Evolutionary conservation across 2,797 vertebrate genomes (phyloP), one percentile per base, ranked within the genome.

Genomic region (Gymnocypris eckloni): DNA sequence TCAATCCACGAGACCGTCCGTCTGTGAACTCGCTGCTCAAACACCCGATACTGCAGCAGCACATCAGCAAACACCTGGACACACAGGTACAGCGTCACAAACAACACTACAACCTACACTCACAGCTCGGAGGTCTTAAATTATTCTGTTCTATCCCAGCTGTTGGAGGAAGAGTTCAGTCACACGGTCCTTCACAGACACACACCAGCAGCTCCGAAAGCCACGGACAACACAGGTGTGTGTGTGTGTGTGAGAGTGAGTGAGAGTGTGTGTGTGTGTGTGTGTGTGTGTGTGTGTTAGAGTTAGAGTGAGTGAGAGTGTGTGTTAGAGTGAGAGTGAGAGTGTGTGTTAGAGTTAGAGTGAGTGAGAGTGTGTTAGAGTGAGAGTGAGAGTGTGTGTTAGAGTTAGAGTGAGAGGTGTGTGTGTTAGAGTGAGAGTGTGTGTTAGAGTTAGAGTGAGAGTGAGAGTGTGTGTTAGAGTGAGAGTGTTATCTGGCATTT

Each of bases 1-100:
- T 96, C 73, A 95, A 93, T 90, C 96, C 98, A 0, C 92, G 90
- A 66, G 96, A 97, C 82, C 94, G 97, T 13, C 98, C 97, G 0
- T 98, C 98, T 0, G 89, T 97, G 86, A 97, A 73, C 90, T 97
- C 97, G 0, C 92, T 99, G 88, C 92, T 99, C 83, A 95, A 91
- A 73, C 93, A 93, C 6, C 95, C 95, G 1, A 94, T 98, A 89
- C 91, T 99, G 89, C 93, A 96, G 90, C 95, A 92, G 11, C 88
- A 93, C 1, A 92, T 97, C 89, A 89, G 90, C 87, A 96, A 86
- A 86, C 94, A 95, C 87, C 90, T 97, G 88, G 90, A 95, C 6
- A 87, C 95, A 7, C 94, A 97, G 96, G 98, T 99, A 61, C n/a
- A 0, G n/a, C 59, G 0, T 13, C 9, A 61, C 59, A 25, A 4